Evolutionary conservation across 2,113 vertebrate genomes (phyloP), one percentile per base, ranked within the genome.

Genomic region (Microtus pennsylvanicus): DNA sequence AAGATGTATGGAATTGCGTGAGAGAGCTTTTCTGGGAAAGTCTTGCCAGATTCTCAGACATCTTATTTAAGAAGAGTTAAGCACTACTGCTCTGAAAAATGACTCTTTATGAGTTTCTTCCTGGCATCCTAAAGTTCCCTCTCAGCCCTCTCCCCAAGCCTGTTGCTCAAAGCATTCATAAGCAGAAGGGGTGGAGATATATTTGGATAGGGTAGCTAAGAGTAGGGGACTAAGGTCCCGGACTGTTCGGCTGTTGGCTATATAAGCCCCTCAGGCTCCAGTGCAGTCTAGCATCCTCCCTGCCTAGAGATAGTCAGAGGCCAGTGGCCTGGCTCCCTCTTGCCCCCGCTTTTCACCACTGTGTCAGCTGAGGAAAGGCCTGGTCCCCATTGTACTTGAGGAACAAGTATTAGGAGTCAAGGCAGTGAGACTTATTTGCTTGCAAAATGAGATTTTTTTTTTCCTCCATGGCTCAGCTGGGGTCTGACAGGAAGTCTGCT

Each of bases 401-500:
- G 45, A 92, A 7, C 38, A 30, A 61, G 16, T 67, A 38, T 72
- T 42, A 69, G 91, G 63, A 96, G 22, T 67, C 61, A 45, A 1
- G 58, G 86, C 89, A 42, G 42, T 42, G 42, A 42, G 42, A 42
- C 42, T 42, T 42, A 42, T 42, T 42, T 42, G 42, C 42, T 42
- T 42, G 42, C 42, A 42, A 42, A 42, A 42, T 42, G 42, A 42
- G 42, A 42, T 42, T 42, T 42, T 42, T 58, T 67, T 88, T 91
- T 95, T 65, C 42, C 93, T 81, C 42, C 82, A 22, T 50, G 61
- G 70, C 86, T 65, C 81, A 63, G 47, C 7, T 45, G 65, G 61
- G 45, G 65, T 94, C 89, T 52, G 67, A 86, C 67, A 65, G 65
- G 91, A 92, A 81, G 86, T 92, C 81, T 6, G 24, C 65, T 91